phyloP scores from a whole-genome alignment of 2,113 vertebrate species.

The Serinus canaria region DNA sequence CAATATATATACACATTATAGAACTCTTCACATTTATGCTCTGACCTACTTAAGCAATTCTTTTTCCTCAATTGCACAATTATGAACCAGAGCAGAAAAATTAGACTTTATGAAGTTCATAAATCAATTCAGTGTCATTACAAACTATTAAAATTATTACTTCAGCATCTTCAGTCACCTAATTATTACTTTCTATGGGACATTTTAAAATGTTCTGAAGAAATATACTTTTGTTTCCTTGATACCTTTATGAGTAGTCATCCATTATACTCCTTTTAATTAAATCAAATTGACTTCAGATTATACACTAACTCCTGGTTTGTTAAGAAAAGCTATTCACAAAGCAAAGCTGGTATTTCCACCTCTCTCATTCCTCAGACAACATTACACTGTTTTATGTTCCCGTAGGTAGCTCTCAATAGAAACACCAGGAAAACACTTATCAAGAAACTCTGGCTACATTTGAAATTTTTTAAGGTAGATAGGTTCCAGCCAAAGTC shows the following conservation, averaged over 20 bases:
- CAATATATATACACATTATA: background rate
- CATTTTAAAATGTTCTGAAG: background rate
- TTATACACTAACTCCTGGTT: background rate
- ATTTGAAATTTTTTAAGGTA: background rate
- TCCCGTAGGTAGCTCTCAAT: background rate
- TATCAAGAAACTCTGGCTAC: background rate
- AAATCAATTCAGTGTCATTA: constrained; percentile 33
- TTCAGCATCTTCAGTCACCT: background rate
- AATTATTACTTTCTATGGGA: background rate
- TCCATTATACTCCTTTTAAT: background rate
- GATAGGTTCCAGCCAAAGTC: background rate
- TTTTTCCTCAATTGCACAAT: constrained; percentile 32
- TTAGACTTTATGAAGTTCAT: constrained; percentile 42
- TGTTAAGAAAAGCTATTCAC: background rate
- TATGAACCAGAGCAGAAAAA: constrained; percentile 49
- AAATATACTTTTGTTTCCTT: background rate
- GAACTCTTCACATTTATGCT: constrained; percentile 26
- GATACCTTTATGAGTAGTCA: background rate
- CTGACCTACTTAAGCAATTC: constrained; percentile 31
- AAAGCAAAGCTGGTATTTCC: background rate
- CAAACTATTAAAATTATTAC: background rate
- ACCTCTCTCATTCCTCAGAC: background rate
- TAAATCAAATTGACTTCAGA: background rate
- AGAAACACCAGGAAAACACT: background rate
- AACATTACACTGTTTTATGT: background rate